Conservation (phyloP, 2,888 invertebrate species). For the Herminia tarsipennalis region DNA sequence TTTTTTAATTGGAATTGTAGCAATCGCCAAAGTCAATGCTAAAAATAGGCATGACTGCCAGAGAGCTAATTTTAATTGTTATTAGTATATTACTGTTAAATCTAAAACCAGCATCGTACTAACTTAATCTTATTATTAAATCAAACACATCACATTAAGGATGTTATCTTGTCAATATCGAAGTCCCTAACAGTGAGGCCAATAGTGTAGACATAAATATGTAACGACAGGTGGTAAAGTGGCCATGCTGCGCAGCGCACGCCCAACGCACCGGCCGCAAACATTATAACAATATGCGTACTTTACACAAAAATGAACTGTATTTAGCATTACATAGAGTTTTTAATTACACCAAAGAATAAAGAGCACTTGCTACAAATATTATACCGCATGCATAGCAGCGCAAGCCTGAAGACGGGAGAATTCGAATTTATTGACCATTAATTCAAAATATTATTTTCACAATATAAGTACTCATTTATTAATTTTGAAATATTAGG, state of each 20-base stretch:
- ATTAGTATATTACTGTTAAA: constrained; percentile 62
- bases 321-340: constrained; percentile 57
- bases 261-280: constrained; percentile 60
- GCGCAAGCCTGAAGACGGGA: constrained; percentile 84
- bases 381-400: constrained; percentile 58
- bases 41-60: neutral
- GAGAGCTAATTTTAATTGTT: constrained; percentile 66
- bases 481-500: constrained; percentile 86
- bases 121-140: constrained; percentile 86
- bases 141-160: constrained; percentile 87
- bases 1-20: no score
- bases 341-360: constrained; percentile 50
- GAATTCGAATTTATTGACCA: constrained; percentile 86
- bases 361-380: constrained; percentile 49
- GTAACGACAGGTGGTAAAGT: constrained; percentile 86
- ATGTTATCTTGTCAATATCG: constrained; percentile 86
- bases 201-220: constrained; percentile 86
- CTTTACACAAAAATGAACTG: constrained; percentile 67
- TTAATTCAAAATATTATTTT: constrained; percentile 86
- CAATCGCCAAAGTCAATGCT: neutral
- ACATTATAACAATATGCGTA: constrained; percentile 53
- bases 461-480: constrained; percentile 86
- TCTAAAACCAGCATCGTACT: constrained; percentile 68
- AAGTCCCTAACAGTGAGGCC: constrained; percentile 85
- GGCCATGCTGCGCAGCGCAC: constrained; percentile 84